Evolutionary conservation across 2,888 invertebrate species (phyloP), one percentile per base, ranked within the genome.

Genomic region (Meteorus cinctellus): DNA sequence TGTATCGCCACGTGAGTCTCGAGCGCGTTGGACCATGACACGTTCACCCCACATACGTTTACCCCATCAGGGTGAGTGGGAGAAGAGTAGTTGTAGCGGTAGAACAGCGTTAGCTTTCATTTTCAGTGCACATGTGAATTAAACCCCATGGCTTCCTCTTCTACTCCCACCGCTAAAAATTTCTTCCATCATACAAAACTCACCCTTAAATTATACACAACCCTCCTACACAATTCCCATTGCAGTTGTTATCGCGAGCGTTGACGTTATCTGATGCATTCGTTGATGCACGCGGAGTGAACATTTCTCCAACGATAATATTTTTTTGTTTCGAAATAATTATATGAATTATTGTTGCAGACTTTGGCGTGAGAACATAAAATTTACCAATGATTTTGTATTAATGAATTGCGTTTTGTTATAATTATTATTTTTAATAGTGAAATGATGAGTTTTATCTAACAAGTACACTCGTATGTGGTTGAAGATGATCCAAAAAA

Each of bases 1-100:
- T 88, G 88, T 85, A 79, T 77, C 78, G 87, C 84, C 88, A 88
- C 88, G 88, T 88, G 88, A 88, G 85, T 83, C 79, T 81, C 81
- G 75, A 84, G 84, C 86, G 87, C 87, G 87, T 87, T 83, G 82
- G 82, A 87, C 87, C 84, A 84, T 86, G 84, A 86, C 87, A 84
- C 82, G 81, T 82, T 77, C 75, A 73, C 79, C 80, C 82, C 80
- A 79, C 81, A 75, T 72, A 74, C 51, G 48, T 71, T 19, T 31
- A 74, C 45, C 71, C 74, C 68, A n/a, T 27, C 55, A 74, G 67
- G 45, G 24, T 45, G 75, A 60, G 78, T 79, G 55, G 19, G 55
- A 55, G 55, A 19, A 55, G 8, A 6, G 55, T 55, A 55, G 55
- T 79, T 69, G 62, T 19, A 29, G n/a, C 10, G 27, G 24, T 4